Conservation (phyloP, 2,797 vertebrate species). For the Allobates femoralis region DNA sequence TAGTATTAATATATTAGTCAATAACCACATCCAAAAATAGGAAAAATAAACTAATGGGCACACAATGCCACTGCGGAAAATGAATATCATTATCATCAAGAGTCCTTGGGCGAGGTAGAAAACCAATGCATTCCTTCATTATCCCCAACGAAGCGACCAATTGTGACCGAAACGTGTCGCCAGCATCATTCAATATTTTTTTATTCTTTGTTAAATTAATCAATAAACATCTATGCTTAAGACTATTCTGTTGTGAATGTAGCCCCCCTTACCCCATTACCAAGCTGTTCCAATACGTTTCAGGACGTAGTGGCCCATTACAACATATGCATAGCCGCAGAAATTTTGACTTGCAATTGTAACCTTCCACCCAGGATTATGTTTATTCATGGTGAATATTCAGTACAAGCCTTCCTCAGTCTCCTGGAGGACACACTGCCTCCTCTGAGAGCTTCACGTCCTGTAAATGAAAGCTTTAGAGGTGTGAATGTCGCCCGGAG, state of each 20-base stretch:
- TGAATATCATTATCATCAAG: no score
- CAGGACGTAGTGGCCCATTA: neutral
- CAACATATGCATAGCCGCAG: neutral
- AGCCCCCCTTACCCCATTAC: no score
- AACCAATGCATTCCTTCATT: neutral
- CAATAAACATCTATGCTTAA: no score
- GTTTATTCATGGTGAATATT: conserved; percentile 5
- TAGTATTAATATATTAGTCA: neutral
- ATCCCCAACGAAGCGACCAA: neutral
- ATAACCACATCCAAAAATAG: neutral
- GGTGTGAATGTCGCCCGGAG: conserved; percentile 8
- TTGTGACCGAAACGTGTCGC: neutral
- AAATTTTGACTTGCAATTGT: neutral
- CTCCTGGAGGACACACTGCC: neutral
- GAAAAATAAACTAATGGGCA: neutral
- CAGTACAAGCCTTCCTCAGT: neutral
- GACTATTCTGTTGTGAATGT: no score
- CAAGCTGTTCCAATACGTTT: neutral
- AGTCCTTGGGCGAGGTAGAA: no score
- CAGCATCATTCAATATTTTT: neutral
- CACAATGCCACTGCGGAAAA: no score
- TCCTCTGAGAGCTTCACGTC: conserved; percentile 51
- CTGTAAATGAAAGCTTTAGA: conserved; percentile 47
- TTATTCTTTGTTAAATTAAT: no score
- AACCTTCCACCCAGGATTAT: conserved; percentile 10